Base-by-base conservation (phyloP, 2,888 invertebrate genomes). In the Epistrophella euchroma region DNA sequence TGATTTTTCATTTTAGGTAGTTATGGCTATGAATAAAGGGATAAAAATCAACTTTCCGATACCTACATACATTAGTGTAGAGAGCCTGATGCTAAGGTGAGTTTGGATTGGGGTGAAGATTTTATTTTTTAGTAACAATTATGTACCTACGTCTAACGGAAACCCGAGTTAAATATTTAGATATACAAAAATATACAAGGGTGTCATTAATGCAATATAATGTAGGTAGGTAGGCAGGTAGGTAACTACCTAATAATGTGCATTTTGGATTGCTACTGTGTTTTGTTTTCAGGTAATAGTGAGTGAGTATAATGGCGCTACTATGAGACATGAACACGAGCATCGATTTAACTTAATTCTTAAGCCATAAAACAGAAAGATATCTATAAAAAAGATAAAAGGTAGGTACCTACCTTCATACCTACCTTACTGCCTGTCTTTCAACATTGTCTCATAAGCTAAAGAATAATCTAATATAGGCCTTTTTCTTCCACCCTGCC, bases 1-100 rank as follows among this genome's bases (percentile, higher is more conserved):
- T 81, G 76, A 76, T 81, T 81, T 25, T 13, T 15, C 50, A 50
- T 50, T 50, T n/a, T n/a, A n/a, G n/a, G n/a, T n/a, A n/a, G n/a
- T n/a, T n/a, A n/a, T n/a, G n/a, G n/a, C n/a, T n/a, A n/a, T n/a
- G n/a, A n/a, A 5, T 50, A 25, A 22, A 15, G 22, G 50, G 11
- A 35, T n/a, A 17, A 56, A 10, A 56, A 32, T 32, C 1, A 17
- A n/a, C 7, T n/a, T 32, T 56, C 25, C 4, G 13, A 50, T 22
- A 50, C 13, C 10, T 35, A 35, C 0, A 4, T 11, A 11, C 0
- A 0, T 5, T n/a, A 40, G 43, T 43, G 17, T 17, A 45, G 2
- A 45, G 17, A 17, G 43, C n/a, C 43, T 43, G 43, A n/a, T 17
- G 2, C 0, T 9, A n/a, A 17, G 43, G n/a, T 45, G 43, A 43